Conservation (phyloP, 2,797 vertebrate genomes). For the Syngnathus acus region DNA sequence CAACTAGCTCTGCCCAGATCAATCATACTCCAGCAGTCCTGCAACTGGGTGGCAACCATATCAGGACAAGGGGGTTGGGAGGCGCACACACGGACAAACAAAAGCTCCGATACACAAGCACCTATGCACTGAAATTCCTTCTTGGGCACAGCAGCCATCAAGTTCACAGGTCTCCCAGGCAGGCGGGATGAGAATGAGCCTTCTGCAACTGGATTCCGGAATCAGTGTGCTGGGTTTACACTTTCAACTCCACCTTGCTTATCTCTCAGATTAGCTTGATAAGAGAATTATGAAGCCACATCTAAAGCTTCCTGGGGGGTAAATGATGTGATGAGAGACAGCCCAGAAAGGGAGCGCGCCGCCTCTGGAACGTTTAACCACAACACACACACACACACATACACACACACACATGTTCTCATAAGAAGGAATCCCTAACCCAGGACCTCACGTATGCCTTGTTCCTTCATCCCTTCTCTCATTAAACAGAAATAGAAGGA, state of each 20-base stretch:
- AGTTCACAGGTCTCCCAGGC: slow-evolving; percentile 48
- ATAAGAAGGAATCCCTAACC: slow-evolving; percentile 29
- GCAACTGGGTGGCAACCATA: slow-evolving; percentile 56
- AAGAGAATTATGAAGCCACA: slow-evolving; percentile 81
- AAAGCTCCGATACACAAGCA: slow-evolving; percentile 34
- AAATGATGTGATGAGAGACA: slow-evolving; percentile 77
- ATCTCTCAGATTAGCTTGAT: slow-evolving; percentile 75
- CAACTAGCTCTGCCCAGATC: slow-evolving; percentile 71
- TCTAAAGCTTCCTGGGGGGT: slow-evolving; percentile 81
- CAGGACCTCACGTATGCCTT: slow-evolving; percentile 32
- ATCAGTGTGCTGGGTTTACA: slow-evolving; percentile 70
- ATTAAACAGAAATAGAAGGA: slow-evolving; percentile 57
- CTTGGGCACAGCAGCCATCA: slow-evolving; percentile 34
- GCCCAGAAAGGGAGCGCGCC: slow-evolving; percentile 59
- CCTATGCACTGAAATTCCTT: slow-evolving; percentile 33
- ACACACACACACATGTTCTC: slow-evolving; percentile 27
- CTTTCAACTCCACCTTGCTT: slow-evolving; percentile 72
- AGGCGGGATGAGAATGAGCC: slow-evolving; percentile 65
- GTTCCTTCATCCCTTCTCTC: slow-evolving; percentile 53
- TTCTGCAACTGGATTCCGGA: slow-evolving; percentile 66
- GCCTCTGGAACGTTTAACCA: slow-evolving; percentile 60
- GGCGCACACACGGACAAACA: slow-evolving; percentile 28
- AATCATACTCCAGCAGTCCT: slow-evolving; percentile 66
- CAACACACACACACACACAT: slow-evolving; percentile 37
- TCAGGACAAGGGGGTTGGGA: slow-evolving; percentile 23